A percentile compares a stretch with the other conserved stretches of the same genome.
Conservation (phyloP, 2,113 vertebrate genomes). For the Lota lota region DNA sequence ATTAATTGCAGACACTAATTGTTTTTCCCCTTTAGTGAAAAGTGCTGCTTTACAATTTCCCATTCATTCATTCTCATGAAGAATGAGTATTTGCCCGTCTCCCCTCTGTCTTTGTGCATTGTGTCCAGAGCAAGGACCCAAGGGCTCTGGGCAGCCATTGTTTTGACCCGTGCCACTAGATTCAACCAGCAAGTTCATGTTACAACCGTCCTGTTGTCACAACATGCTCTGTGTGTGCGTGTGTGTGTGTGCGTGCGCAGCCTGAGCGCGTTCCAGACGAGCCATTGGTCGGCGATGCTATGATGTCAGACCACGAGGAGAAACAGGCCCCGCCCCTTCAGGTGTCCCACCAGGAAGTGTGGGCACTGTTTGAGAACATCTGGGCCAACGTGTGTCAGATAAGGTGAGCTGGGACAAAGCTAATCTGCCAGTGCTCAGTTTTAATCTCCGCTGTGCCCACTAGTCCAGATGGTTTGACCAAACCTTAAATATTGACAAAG, state of each 20-base stretch:
- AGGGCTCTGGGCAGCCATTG: too few species aligned
- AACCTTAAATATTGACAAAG: not conserved
- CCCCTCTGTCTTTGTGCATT: too few species aligned
- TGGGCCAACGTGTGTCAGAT: slow-evolving; percentile 80
- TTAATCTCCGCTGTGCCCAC: too few species aligned
- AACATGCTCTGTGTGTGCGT: slow-evolving; percentile 7
- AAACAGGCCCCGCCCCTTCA: slow-evolving; percentile 39
- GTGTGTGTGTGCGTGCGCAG: slow-evolving; percentile 19
- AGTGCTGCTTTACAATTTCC: too few species aligned
- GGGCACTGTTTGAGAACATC: slow-evolving; percentile 85
- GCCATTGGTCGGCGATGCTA: slow-evolving; percentile 52
- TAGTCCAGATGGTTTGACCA: not conserved
- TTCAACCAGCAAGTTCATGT: too few species aligned
- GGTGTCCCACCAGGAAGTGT: slow-evolving; percentile 78
- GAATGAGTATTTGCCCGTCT: too few species aligned
- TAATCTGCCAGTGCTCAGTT: not conserved
- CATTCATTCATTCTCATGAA: too few species aligned
- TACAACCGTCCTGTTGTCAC: not conserved
- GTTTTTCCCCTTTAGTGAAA: too few species aligned
- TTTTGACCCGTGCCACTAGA: too few species aligned
- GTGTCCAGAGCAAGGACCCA: too few species aligned
- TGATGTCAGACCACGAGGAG: slow-evolving; percentile 61
- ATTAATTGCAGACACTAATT: too few species aligned
- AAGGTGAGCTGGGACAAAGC: slow-evolving; percentile 71
- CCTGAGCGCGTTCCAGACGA: not conserved